phyloP scores from a whole-genome alignment of 2,888 invertebrate species.

The Agriopis marginaria region DNA sequence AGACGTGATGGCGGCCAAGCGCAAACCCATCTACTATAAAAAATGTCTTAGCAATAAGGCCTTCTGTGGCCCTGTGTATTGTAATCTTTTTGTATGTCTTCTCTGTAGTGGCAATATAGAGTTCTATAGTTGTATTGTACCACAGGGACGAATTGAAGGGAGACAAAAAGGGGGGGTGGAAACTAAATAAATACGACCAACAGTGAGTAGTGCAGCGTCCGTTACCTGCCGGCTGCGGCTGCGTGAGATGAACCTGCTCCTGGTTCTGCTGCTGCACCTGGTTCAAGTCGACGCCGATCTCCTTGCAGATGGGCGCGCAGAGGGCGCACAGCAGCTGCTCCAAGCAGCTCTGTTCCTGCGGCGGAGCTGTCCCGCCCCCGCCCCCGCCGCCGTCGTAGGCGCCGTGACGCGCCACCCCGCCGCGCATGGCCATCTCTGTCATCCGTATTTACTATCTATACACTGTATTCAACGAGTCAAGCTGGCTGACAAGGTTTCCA shows the following conservation, averaged over 20 bases:
- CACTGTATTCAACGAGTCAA: too few species aligned
- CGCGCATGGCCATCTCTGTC: constrained; percentile 75
- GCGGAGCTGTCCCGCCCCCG: constrained; percentile 38
- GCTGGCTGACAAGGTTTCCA: too few species aligned
- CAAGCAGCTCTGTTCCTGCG: constrained; percentile 70
- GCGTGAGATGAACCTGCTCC: constrained; percentile 73
- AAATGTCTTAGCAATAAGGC: too few species aligned
- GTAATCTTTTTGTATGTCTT: too few species aligned
- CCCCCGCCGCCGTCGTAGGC: constrained; percentile 71
- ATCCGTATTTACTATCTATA: neutral
- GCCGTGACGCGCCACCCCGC: constrained; percentile 58
- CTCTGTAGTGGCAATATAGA: too few species aligned
- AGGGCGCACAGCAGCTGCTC: constrained; percentile 80
- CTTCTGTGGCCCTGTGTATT: too few species aligned
- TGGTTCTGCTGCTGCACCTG: constrained; percentile 62
- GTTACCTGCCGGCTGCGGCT: constrained; percentile 69
- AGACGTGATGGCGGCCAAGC: too few species aligned
- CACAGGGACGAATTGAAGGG: too few species aligned
- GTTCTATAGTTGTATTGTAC: too few species aligned
- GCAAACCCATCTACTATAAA: too few species aligned
- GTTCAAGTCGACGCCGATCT: constrained; percentile 77
- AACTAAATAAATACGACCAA: neutral
- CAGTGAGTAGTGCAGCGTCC: neutral
- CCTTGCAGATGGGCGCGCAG: constrained; percentile 82
- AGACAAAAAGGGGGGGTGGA: too few species aligned